phyloP scores from a whole-genome alignment of 2,113 vertebrate species.

The Genyomyrus donnyi region DNA sequence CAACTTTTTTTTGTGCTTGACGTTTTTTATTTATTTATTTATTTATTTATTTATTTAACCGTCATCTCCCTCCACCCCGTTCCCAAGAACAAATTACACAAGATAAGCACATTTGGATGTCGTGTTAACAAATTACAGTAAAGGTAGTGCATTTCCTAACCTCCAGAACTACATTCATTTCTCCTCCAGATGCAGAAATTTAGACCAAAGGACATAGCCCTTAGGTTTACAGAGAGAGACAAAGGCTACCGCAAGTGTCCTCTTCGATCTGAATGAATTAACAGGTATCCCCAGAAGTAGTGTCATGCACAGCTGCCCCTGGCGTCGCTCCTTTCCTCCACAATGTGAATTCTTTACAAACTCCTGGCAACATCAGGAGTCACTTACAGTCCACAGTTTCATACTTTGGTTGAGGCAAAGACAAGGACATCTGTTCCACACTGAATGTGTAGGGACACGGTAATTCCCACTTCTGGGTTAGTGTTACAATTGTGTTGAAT shows the following conservation, averaged over 20 bases:
- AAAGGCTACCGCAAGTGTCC: background rate
- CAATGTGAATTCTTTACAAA: constrained; percentile 10
- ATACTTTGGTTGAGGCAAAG: constrained; percentile 51
- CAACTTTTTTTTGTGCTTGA: constrained; percentile 31
- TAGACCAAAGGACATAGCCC: constrained; percentile 21
- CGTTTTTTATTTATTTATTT: background rate
- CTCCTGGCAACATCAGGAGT: background rate
- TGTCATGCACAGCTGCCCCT: background rate
- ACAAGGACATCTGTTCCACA: constrained; percentile 6
- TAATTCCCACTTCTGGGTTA: constrained; percentile 16
- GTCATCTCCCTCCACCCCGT: constrained; percentile 34
- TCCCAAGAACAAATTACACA: constrained; percentile 39
- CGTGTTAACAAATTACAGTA: constrained; percentile 42
- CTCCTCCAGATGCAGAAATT: constrained; percentile 27
- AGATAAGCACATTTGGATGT: constrained; percentile 43
- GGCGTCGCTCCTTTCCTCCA: background rate
- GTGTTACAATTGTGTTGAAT: constrained; percentile 1
- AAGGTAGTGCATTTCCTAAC: constrained; percentile 50
- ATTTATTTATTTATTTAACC: constrained; percentile 37
- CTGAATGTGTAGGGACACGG: background rate
- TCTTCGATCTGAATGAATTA: background rate
- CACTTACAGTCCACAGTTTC: constrained; percentile 9
- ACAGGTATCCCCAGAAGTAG: background rate
- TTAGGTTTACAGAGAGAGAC: background rate
- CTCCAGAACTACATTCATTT: constrained; percentile 52